Percentiles rank a stretch among this genome's conserved stretches.
Evolutionary conservation across 2,113 vertebrate species (phyloP).

Genomic region (Halichoeres trimaculatus): DNA sequence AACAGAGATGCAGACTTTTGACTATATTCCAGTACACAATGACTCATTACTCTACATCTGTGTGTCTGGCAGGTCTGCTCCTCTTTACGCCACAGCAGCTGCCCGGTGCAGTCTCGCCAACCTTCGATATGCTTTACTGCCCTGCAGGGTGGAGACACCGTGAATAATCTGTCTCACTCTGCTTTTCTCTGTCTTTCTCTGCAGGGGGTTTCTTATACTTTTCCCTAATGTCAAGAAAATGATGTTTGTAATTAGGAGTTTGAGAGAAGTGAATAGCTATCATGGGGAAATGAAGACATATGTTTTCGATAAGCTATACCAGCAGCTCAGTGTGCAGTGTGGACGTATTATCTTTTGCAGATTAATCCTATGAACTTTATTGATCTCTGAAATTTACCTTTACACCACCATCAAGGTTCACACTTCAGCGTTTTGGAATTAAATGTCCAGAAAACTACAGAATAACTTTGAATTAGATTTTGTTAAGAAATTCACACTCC

Average conservation of each 20-base stretch:
- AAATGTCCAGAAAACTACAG: too few species aligned
- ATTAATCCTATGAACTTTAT: too few species aligned
- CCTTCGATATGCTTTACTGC: conserved; percentile 50
- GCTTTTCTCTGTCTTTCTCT: conserved; percentile 39
- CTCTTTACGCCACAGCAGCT: conserved; percentile 65
- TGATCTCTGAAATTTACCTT: too few species aligned
- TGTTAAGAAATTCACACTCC: too few species aligned
- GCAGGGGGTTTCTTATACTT: conserved; percentile 1
- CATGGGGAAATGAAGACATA: conserved; percentile 21
- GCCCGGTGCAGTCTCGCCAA: conserved; percentile 60
- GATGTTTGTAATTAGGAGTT: conserved; percentile 25
- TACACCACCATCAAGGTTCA: too few species aligned
- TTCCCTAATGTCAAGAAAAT: conserved; percentile 1
- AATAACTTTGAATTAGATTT: too few species aligned
- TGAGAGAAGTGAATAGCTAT: conserved; percentile 6
- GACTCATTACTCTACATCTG: conserved; percentile 71
- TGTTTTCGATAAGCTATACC: background rate
- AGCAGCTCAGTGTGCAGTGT: background rate
- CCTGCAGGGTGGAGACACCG: conserved; percentile 53
- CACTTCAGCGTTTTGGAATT: too few species aligned
- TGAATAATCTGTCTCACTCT: conserved; percentile 55
- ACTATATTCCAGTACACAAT: conserved; percentile 62
- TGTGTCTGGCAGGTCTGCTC: conserved; percentile 60
- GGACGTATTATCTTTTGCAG: too few species aligned
- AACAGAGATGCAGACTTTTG: conserved; percentile 67